Percentiles rank a stretch among this genome's conserved stretches.
Conservation (phyloP, 2,797 vertebrate species). For the Pseudochirops corinnae region DNA sequence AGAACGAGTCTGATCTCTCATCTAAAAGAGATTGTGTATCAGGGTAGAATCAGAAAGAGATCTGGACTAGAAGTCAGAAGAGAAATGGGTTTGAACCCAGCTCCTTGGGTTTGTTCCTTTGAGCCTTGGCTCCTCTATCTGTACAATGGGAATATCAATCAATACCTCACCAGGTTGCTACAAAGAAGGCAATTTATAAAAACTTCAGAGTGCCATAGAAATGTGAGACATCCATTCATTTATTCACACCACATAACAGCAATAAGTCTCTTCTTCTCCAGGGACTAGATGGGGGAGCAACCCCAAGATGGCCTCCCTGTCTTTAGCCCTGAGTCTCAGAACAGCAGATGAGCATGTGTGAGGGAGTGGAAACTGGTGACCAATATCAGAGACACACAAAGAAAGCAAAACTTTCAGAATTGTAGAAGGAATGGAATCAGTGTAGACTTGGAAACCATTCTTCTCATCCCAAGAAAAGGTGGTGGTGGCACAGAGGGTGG, state of each 20-base stretch:
- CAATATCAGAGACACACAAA: background rate
- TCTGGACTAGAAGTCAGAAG: background rate
- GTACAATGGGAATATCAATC: background rate
- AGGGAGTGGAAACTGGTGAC: background rate
- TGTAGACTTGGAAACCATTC: background rate
- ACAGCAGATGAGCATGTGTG: background rate
- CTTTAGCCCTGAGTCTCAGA: background rate
- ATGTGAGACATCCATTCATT: background rate
- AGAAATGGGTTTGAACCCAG: background rate
- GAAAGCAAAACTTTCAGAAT: background rate
- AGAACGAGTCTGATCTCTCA: background rate
- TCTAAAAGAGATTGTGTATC: background rate
- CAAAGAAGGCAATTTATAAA: background rate
- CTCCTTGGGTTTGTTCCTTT: background rate
- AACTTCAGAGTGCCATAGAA: background rate
- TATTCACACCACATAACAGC: background rate
- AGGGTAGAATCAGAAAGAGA: background rate
- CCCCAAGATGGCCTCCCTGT: background rate
- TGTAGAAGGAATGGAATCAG: background rate
- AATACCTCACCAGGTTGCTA: background rate
- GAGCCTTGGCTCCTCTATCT: background rate
- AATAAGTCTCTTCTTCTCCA: background rate
- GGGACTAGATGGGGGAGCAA: background rate
- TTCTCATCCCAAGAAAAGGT: background rate
- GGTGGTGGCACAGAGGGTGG: background rate